These are phyloP conservation scores for Heterohyrax brucei DNA, from an alignment of 2,797 vertebrate genomes.

Conservation along the genomic window DNA sequence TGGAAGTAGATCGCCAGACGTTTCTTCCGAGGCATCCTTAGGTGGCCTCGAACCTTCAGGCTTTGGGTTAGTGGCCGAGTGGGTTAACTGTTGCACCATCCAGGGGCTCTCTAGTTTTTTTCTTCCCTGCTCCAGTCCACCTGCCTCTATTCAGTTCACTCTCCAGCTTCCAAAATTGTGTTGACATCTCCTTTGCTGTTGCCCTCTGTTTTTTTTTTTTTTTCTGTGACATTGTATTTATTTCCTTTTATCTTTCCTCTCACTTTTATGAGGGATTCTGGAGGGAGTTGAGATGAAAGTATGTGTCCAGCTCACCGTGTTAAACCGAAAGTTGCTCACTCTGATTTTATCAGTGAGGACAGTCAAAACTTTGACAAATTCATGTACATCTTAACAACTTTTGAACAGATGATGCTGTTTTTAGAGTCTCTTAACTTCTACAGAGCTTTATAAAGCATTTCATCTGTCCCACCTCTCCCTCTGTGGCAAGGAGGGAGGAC, in stretches of 20 bases:
- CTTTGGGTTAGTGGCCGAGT: no score
- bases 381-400: background rate
- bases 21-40: no score
- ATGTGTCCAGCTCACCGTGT: background rate
- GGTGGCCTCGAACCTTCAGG: background rate
- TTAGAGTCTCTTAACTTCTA: background rate
- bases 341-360: background rate
- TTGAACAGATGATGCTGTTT: conserved; percentile 15
- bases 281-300: background rate
- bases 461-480: background rate
- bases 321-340: background rate
- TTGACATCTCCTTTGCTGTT: background rate
- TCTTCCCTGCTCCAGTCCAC: background rate
- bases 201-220: background rate
- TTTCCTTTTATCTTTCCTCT: conserved; percentile 6
- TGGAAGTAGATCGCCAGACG: background rate
- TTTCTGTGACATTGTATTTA: background rate
- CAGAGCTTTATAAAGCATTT: background rate
- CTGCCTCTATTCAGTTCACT: background rate
- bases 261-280: background rate
- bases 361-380: background rate
- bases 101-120: background rate
- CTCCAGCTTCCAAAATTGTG: background rate
- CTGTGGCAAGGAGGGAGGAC: background rate
- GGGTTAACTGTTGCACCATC: no score